Conservation (phyloP, 2,113 vertebrate genomes). For the Lichenostomus cassidix region DNA sequence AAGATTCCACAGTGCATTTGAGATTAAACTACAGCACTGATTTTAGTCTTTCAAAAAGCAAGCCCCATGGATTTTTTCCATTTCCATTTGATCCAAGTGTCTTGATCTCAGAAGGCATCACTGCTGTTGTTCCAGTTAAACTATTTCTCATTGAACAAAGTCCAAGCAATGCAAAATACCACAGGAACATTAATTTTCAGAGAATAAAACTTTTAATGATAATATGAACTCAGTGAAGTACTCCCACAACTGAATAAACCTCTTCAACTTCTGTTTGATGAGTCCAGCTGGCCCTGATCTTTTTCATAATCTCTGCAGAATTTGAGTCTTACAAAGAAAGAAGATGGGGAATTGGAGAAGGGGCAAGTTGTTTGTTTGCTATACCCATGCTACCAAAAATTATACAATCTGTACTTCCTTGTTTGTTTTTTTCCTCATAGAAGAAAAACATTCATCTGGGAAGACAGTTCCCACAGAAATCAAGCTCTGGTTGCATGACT, state of each 20-base stretch:
- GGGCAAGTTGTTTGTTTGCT: not conserved
- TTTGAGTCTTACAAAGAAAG: not conserved
- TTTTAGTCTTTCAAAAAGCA: not conserved
- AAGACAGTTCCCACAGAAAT: conserved; percentile 1
- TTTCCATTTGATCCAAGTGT: not conserved
- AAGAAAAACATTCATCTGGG: not conserved
- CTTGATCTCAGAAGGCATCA: not conserved
- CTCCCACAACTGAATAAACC: conserved; percentile 18
- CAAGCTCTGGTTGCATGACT: not conserved
- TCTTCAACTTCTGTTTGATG: not conserved
- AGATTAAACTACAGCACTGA: not conserved
- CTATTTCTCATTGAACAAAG: conserved; percentile 35
- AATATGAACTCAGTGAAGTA: not conserved
- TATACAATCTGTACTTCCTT: not conserved
- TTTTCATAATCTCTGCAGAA: not conserved
- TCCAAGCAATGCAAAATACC: conserved; percentile 42
- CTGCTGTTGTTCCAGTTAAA: conserved; percentile 11
- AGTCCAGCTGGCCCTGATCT: not conserved
- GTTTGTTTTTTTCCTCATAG: too few relatives aligned
- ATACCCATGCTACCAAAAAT: not conserved
- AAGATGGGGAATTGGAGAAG: not conserved
- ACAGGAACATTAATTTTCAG: not conserved
- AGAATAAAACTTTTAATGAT: conserved; percentile 9
- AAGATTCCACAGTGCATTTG: not conserved
- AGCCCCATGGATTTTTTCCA: not conserved